Conservation (phyloP, 2,113 vertebrate species). For the Nycticorax nycticorax region DNA sequence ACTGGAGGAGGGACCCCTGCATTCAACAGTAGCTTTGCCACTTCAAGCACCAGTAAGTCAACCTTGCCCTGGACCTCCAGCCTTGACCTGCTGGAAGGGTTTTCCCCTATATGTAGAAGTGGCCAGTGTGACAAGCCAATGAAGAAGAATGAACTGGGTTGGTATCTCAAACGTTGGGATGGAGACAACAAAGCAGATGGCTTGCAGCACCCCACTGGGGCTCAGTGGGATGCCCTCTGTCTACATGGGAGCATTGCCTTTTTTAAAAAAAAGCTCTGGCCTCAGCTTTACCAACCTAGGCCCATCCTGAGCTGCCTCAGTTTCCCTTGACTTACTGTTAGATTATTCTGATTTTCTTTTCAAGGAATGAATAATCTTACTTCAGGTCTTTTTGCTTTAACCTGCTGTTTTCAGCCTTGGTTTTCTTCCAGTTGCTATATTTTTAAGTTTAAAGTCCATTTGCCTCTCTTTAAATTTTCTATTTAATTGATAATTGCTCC, state of each 20-base stretch:
- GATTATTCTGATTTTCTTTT: not conserved
- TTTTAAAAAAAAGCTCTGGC: not conserved
- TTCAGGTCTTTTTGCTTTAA: not conserved
- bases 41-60: not conserved
- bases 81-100: not conserved
- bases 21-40: accelerated
- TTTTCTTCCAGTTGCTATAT: not conserved
- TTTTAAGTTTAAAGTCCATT: not conserved
- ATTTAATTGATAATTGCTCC: not conserved
- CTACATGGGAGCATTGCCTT: not conserved
- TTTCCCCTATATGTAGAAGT: not conserved
- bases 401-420: not conserved
- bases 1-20: not conserved
- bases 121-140: not conserved
- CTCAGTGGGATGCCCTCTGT: not conserved
- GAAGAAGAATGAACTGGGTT: not conserved
- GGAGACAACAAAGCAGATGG: not conserved
- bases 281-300: not conserved
- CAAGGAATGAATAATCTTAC: not conserved
- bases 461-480: not conserved
- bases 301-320: not conserved
- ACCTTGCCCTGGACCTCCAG: not conserved
- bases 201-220: not conserved
- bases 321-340: not conserved
- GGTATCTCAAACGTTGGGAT: not conserved